These are phyloP conservation scores for Microtus oregoni DNA, from an alignment of 2,113 vertebrate genomes.

Conservation along the genomic window DNA sequence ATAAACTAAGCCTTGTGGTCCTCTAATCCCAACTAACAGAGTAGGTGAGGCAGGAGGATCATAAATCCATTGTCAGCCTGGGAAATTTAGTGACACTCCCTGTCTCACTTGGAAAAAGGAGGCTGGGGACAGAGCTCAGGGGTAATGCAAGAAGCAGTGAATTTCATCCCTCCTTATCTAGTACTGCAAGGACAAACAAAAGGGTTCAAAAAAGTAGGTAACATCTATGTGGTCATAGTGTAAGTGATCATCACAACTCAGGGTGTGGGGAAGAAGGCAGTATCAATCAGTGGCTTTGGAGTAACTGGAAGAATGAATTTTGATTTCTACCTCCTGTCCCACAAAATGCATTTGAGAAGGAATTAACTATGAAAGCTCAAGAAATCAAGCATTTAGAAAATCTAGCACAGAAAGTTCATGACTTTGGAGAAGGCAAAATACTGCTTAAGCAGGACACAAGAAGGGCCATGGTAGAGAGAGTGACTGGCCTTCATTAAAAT, in stretches of 20 bases:
- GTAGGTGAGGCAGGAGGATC: neutral
- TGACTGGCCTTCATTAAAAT: conserved; percentile 28
- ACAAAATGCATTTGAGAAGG: conserved; percentile 18
- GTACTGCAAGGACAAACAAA: neutral
- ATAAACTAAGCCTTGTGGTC: neutral
- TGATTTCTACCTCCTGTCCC: neutral
- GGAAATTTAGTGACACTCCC: neutral
- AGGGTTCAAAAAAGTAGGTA: neutral
- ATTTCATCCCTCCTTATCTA: neutral
- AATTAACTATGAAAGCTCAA: neutral
- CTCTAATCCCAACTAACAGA: neutral
- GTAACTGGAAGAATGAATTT: neutral
- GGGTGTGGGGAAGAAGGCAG: rapidly evolving
- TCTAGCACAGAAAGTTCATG: neutral
- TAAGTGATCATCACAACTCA: neutral
- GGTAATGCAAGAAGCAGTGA: rapidly evolving
- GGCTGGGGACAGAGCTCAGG: neutral
- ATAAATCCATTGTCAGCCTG: neutral
- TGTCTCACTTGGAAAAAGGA: neutral
- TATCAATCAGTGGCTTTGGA: neutral
- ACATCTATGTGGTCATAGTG: neutral
- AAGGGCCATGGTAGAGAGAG: neutral
- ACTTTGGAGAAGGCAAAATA: neutral
- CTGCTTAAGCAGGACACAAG: conserved; percentile 35
- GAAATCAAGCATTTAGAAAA: conserved; percentile 46